A percentile compares a stretch with the other conserved stretches of the same genome.
These are phyloP conservation scores for Thyatira batis DNA, from an alignment of 2,888 invertebrate species.

Conservation along the genomic window DNA sequence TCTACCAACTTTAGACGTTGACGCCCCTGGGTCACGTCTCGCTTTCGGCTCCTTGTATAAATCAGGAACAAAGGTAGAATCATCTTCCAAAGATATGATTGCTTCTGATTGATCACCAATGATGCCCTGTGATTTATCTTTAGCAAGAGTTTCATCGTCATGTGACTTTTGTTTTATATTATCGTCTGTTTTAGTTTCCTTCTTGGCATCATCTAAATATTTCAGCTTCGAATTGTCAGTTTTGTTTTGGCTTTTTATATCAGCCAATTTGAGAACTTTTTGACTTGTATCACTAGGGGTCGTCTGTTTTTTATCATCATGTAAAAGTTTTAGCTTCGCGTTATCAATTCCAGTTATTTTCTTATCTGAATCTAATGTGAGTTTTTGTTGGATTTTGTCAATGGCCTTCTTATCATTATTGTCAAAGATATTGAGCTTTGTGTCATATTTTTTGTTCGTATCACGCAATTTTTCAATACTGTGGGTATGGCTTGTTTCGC, in stretches of 20 bases:
- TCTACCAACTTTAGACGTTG: slow-evolving; percentile 16
- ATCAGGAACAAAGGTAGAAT: background rate
- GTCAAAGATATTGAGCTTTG: background rate
- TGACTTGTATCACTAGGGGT: too few species aligned
- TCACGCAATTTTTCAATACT: background rate
- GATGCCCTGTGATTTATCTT: background rate
- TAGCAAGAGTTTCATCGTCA: background rate
- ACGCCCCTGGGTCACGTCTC: slow-evolving; percentile 7
- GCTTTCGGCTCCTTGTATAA: background rate
- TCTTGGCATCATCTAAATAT: too few species aligned
- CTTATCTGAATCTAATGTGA: background rate
- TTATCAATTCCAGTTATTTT: too few species aligned
- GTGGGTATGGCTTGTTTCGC: background rate
- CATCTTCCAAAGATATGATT: background rate
- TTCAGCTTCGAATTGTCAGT: too few species aligned
- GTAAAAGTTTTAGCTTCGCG: too few species aligned
- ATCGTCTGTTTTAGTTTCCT: too few species aligned
- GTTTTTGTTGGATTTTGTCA: background rate
- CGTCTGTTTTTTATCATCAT: too few species aligned
- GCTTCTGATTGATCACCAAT: background rate
- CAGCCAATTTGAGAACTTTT: too few species aligned
- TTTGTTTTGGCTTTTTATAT: too few species aligned
- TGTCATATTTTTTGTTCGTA: background rate
- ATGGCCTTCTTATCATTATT: background rate
- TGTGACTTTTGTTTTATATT: too few species aligned